Conservation (phyloP, 2,797 vertebrate species). For the Gymnodraco acuticeps region DNA sequence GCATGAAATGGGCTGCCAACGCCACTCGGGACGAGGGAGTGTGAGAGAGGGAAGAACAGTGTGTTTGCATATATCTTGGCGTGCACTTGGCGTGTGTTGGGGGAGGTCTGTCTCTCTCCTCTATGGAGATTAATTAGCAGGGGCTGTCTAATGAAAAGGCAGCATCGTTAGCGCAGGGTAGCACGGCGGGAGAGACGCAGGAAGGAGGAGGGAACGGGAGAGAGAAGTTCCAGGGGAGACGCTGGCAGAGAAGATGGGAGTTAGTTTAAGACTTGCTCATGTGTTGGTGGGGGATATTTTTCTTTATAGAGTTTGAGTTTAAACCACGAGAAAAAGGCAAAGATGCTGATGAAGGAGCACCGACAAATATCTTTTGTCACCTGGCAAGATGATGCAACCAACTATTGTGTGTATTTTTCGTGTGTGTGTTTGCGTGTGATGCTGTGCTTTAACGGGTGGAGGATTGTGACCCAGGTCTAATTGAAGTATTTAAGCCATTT, state of each 20-base stretch:
- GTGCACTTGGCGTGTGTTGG: conserved; percentile 63
- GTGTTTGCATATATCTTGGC: conserved; percentile 80
- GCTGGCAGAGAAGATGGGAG: conserved; percentile 58
- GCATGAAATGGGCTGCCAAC: conserved; percentile 90
- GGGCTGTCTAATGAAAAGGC: conserved; percentile 87
- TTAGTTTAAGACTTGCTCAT: conserved; percentile 65
- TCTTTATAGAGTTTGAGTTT: conserved; percentile 39
- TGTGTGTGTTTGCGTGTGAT: conserved; percentile 52
- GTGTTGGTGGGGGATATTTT: conserved; percentile 40
- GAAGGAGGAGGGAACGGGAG: conserved; percentile 51
- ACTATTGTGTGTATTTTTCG: conserved; percentile 21
- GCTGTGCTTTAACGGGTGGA: conserved; percentile 82
- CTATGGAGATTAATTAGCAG: conserved; percentile 88
- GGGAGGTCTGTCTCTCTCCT: conserved; percentile 85
- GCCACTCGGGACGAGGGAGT: conserved; percentile 80
- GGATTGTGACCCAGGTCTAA: conserved; percentile 86
- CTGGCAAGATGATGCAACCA: conserved; percentile 34
- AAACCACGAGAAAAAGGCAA: conserved; percentile 33
- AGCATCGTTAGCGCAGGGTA: conserved; percentile 80
- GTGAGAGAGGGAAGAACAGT: conserved; percentile 72
- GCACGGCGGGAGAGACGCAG: conserved; percentile 69
- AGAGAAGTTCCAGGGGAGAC: conserved; percentile 72
- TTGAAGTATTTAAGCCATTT: conserved; percentile 86
- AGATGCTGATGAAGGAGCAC: conserved; percentile 10
- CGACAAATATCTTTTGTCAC: conserved; percentile 5